Base-by-base conservation (phyloP, 2,113 vertebrate genomes). In the Gallinago paraguaiae region DNA sequence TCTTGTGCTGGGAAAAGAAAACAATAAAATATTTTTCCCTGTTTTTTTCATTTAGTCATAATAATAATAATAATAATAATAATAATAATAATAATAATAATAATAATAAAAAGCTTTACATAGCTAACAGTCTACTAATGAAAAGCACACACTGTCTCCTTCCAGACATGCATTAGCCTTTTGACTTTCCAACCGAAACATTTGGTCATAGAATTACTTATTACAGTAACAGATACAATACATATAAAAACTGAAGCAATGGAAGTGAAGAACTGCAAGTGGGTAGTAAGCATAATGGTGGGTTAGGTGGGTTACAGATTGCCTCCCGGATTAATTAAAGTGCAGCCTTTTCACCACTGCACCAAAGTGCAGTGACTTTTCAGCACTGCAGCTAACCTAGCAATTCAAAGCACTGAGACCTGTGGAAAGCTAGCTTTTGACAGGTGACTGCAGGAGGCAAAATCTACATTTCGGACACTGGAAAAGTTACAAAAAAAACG, bases 361-460 rank as follows among this genome's bases (percentile, higher is more conserved):
- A 88, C 20, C 46, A 22, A 48, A 46, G 45, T 46, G 19, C 45
- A 46, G 10, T 61, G 35, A 56, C 43, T 86, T 95, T 72, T 54
- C 50, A 67, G 35, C 53, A 5, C 7, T 51, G 24, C 65, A 88
- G 63, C 51, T 64, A 48, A 92, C 64, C 27, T 19, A 68, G 53
- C 28, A 69, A 60, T 4, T 24, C 39, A 89, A 84, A 51, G 61
- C 31, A 20, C 20, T 85, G 53, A 20, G 56, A 53, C 9, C 12
- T 54, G 39, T 11, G 70, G 51, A 57, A 78, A 86, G 41, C 7
- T 79, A 60, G 69, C 65, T 72, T 90, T 65, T 87, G 45, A 88
- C 70, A 88, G 33, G 70, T 95, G 50, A 61, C 54, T 77, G 31
- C 31, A 95, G 51, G 19, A 89, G 27, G 69, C 48, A 90, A 86